phyloP scores from a whole-genome alignment of 2,797 vertebrate genomes.

The Sebastes minor region DNA sequence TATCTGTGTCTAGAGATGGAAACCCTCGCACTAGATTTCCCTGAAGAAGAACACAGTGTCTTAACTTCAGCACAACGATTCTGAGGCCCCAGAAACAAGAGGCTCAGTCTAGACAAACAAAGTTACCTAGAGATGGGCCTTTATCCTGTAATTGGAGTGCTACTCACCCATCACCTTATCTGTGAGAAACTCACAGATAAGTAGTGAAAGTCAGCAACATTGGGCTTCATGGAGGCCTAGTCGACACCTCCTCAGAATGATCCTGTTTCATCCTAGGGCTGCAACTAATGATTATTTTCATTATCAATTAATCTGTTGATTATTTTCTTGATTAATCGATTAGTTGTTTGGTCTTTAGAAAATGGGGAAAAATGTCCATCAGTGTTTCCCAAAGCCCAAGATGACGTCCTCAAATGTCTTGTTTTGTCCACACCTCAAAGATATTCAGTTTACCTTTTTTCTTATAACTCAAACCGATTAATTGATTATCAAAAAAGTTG shows the following conservation, averaged over 20 bases:
- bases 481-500: too few species aligned
- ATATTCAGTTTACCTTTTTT: too few species aligned
- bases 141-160: background rate
- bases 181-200: background rate
- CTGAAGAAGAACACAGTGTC: background rate
- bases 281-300: background rate
- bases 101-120: background rate
- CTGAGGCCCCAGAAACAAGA: background rate
- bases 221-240: background rate
- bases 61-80: background rate
- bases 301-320: background rate
- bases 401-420: too few species aligned
- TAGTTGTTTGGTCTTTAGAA: too few species aligned
- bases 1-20: constrained; percentile 19
- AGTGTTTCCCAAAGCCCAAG: too few species aligned
- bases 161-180: background rate
- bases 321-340: too few species aligned
- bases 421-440: too few species aligned
- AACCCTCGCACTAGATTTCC: constrained; percentile 2
- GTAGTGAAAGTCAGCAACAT: background rate
- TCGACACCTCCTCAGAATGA: background rate
- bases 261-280: background rate
- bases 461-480: too few species aligned
- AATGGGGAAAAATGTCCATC: too few species aligned
- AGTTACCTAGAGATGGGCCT: background rate